Percentiles rank a stretch among this genome's conserved stretches.
phyloP scores from a whole-genome alignment of 2,113 vertebrate species.

The Pristiophorus japonicus region DNA sequence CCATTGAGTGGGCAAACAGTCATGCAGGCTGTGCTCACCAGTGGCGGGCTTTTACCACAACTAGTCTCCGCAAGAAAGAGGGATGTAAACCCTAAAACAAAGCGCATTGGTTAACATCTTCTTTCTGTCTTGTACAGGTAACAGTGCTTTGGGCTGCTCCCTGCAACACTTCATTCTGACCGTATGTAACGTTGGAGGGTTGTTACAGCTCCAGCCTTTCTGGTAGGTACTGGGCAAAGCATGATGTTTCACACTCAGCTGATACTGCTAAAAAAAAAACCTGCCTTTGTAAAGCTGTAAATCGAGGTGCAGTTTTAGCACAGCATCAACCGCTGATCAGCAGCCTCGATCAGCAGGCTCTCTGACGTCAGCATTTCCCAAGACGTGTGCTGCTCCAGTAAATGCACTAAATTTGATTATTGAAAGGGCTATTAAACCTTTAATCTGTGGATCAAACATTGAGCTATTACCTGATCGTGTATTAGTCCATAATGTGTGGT shows the following conservation, averaged over 20 bases:
- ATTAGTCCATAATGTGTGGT: slow-evolving; percentile 17
- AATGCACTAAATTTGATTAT: slow-evolving; percentile 11
- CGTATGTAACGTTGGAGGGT: not conserved
- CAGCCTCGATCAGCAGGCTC: slow-evolving; percentile 3
- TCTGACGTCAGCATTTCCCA: slow-evolving; percentile 6
- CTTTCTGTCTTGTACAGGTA: not conserved
- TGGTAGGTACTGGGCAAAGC: not conserved
- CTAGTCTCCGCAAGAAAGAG: not conserved
- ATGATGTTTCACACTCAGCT: not conserved
- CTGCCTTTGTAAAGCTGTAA: not conserved
- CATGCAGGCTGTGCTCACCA: not conserved
- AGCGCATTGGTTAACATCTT: not conserved
- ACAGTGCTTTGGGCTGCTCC: not conserved
- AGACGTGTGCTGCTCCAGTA: not conserved
- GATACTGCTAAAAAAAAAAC: not conserved
- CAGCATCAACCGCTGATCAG: not conserved
- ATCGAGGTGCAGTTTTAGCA: not conserved
- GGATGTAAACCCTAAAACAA: not conserved
- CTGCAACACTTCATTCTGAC: not conserved
- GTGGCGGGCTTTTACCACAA: not conserved
- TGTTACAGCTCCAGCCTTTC: not conserved
- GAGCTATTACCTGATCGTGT: not conserved
- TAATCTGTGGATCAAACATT: slow-evolving; percentile 25
- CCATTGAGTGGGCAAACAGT: not conserved
- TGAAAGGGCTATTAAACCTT: slow-evolving; percentile 11